Evolutionary conservation across 2,113 vertebrate genomes (phyloP).

Genomic region (Panthera leo): DNA sequence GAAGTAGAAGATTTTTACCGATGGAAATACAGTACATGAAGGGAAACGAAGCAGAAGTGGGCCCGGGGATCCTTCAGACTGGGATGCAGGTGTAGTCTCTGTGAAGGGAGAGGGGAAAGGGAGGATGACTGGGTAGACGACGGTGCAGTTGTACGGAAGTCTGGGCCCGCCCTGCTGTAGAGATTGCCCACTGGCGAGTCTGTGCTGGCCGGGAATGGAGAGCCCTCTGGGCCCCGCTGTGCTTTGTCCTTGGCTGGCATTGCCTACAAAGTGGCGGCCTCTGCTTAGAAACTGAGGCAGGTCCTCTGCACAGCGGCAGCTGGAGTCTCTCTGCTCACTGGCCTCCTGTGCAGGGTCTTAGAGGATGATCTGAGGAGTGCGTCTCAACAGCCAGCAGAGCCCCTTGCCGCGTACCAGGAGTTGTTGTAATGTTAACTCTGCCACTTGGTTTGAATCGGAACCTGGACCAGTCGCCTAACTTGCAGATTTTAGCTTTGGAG

Average conservation of each 20-base stretch:
- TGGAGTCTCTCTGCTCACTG: background rate
- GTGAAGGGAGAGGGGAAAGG: background rate
- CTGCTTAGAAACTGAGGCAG: background rate
- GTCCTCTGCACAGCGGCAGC: background rate
- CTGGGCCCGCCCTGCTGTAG: background rate
- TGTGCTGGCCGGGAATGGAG: background rate
- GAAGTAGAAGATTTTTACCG: background rate
- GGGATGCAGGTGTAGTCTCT: background rate
- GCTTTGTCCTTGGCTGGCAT: background rate
- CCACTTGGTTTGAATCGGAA: background rate
- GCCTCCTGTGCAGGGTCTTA: background rate
- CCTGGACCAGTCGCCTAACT: background rate
- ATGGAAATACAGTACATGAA: background rate
- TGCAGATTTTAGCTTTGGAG: background rate
- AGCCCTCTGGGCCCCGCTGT: accelerated
- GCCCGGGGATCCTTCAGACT: background rate
- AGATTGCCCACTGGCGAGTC: background rate
- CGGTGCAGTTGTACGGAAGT: accelerated
- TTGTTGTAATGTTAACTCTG: background rate
- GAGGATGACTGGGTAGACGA: accelerated
- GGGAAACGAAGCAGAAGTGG: background rate
- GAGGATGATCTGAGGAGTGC: accelerated
- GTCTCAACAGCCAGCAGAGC: accelerated
- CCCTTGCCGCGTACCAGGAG: accelerated
- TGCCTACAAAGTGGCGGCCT: background rate